These are phyloP conservation scores for Cordilura impudica DNA, from an alignment of 2,888 invertebrate species.

Conservation along the genomic window DNA sequence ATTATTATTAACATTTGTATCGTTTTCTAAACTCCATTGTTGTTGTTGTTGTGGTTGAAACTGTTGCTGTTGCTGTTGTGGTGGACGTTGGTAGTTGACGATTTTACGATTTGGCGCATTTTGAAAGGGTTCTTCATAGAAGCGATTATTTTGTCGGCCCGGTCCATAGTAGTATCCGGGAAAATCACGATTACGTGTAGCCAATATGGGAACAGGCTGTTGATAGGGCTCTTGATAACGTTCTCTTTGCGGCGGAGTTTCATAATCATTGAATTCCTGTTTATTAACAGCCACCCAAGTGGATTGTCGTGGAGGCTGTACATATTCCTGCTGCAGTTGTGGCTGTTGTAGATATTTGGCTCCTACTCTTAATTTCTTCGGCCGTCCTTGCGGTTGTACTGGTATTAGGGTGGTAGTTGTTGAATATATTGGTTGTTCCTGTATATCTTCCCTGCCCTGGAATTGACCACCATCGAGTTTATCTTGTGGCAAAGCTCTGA, in stretches of 20 bases:
- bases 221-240: constrained; percentile 57
- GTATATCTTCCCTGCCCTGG: constrained; percentile 45
- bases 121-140: constrained; percentile 69
- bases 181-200: constrained; percentile 66
- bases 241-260: constrained; percentile 54
- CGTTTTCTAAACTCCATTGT: constrained; percentile 78
- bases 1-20: constrained; percentile 85
- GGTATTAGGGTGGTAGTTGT: constrained; percentile 70
- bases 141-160: constrained; percentile 69
- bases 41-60: constrained; percentile 76
- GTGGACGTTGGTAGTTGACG: constrained; percentile 65
- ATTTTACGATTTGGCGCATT: constrained; percentile 67
- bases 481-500: constrained; percentile 76
- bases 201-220: constrained; percentile 18
- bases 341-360: constrained; percentile 64
- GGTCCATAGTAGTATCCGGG: constrained; percentile 71
- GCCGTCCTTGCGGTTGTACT: constrained; percentile 55
- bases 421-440: constrained; percentile 64
- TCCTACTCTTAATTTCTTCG: constrained; percentile 64
- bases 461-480: constrained; percentile 78
- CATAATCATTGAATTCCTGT: constrained; percentile 67
- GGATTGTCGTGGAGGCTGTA: constrained; percentile 68
- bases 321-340: constrained; percentile 81
- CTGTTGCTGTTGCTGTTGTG: constrained; percentile 60
- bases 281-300: constrained; percentile 71